A percentile compares a stretch with the other conserved stretches of the same genome.
Evolutionary conservation across 2,888 invertebrate genomes (phyloP).

Genomic region (Nemoura dubitans): DNA sequence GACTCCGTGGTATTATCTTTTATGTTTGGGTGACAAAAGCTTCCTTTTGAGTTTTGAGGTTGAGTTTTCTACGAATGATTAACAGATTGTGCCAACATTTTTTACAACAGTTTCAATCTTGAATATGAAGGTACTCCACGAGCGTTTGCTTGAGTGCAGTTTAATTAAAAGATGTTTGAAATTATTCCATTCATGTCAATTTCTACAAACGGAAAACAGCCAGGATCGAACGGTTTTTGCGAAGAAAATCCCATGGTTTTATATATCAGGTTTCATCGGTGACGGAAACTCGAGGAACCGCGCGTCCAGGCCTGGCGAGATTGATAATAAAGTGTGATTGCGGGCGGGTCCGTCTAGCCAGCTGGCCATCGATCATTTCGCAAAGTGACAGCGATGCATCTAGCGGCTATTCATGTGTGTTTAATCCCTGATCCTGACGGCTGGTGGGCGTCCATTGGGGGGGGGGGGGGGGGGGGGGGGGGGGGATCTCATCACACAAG

Average conservation of each 20-base stretch:
- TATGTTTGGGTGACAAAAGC: background rate
- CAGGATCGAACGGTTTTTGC: background rate
- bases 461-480: background rate
- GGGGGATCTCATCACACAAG: slow-evolving; percentile 13
- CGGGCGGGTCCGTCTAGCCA: background rate
- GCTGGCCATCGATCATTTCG: slow-evolving; percentile 17
- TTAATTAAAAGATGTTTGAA: background rate
- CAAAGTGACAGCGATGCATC: slow-evolving; percentile 30
- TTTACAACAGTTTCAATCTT: background rate
- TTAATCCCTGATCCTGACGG: slow-evolving; percentile 32
- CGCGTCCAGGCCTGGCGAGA: slow-evolving; percentile 15
- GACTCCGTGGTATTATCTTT: background rate
- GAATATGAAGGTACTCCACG: background rate
- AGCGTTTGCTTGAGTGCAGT: background rate
- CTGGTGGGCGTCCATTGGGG: too few species aligned
- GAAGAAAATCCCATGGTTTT: background rate
- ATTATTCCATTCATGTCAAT: background rate
- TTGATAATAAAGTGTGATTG: slow-evolving; percentile 37
- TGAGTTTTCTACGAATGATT: background rate
- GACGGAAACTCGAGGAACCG: background rate
- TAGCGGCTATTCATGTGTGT: slow-evolving; percentile 34
- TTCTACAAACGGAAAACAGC: background rate
- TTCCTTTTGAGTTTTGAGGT: background rate
- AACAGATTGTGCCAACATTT: background rate
- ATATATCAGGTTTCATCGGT: background rate